Evolutionary conservation across 2,797 vertebrate species (phyloP).

Genomic region (Chiroxiphia lanceolata): DNA sequence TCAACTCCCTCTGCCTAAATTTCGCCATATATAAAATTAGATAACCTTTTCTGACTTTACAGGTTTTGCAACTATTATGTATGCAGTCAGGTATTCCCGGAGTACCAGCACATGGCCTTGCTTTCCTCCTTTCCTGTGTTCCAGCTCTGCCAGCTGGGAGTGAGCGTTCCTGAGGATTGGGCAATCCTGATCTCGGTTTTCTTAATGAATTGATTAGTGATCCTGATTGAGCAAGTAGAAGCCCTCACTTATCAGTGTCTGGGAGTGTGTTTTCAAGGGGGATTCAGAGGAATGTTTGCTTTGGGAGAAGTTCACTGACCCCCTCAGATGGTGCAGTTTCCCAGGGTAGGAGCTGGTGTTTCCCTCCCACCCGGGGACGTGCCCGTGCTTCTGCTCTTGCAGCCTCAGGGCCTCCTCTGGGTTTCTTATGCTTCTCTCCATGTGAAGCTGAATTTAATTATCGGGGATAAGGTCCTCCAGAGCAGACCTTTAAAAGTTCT

Average conservation of each 20-base stretch:
- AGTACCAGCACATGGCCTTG: background rate
- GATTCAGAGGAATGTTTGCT: background rate
- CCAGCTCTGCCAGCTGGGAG: background rate
- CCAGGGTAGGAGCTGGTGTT: background rate
- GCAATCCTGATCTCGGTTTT: background rate
- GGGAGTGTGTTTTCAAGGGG: background rate
- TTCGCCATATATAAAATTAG: conserved; percentile 6
- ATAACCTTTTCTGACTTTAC: conserved; percentile 14
- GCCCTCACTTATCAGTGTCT: background rate
- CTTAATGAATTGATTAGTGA: background rate
- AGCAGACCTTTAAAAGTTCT: conserved; percentile 64
- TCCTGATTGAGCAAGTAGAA: background rate
- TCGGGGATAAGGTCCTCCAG: conserved; percentile 33
- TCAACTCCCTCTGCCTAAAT: background rate
- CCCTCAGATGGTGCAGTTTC: background rate
- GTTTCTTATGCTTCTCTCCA: conserved; percentile 3
- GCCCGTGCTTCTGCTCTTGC: fast-evolving
- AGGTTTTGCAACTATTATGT: conserved; percentile 24
- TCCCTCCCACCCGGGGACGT: background rate
- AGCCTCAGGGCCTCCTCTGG: conserved; percentile 18
- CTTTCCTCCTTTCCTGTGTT: background rate
- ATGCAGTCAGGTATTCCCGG: background rate
- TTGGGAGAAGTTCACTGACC: background rate
- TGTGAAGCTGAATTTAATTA: conserved; percentile 49
- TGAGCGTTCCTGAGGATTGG: background rate